Conservation (phyloP, 2,797 vertebrate species). For the Adrianichthys oophorus region DNA sequence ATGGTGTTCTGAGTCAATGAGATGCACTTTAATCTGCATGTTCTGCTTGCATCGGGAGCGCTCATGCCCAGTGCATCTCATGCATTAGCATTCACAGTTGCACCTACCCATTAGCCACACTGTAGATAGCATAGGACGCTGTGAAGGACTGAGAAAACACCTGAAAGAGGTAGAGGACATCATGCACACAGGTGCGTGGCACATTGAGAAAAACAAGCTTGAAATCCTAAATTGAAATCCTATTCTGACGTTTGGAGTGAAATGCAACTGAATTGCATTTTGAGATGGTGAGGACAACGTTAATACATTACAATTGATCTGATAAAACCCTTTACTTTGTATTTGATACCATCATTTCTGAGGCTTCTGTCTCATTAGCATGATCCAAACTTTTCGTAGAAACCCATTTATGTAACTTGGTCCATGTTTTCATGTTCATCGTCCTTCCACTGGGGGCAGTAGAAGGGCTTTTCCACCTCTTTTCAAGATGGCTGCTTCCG, state of each 20-base stretch:
- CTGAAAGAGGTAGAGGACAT: slow-evolving; percentile 81
- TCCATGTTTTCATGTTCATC: no score
- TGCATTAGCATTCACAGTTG: slow-evolving; percentile 75
- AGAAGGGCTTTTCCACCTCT: no score
- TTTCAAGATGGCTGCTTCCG: no score
- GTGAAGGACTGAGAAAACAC: slow-evolving; percentile 86
- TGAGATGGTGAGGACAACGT: no score
- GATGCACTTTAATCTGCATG: slow-evolving; percentile 49
- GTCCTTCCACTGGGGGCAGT: no score
- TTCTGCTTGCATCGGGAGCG: slow-evolving; percentile 63
- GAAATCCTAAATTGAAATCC: slow-evolving; percentile 50
- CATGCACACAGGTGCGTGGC: slow-evolving; percentile 62
- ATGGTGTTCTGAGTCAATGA: slow-evolving; percentile 56
- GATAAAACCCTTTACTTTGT: no score
- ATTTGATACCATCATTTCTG: no score
- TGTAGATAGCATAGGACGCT: slow-evolving; percentile 84
- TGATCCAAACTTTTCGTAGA: no score
- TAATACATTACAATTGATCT: no score
- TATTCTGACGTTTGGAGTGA: slow-evolving; percentile 24
- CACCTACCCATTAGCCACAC: slow-evolving; percentile 84
- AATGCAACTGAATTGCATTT: slow-evolving; percentile 12
- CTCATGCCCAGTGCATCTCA: slow-evolving; percentile 80
- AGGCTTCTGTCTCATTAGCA: no score
- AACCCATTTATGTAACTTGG: no score
- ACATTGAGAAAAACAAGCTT: slow-evolving; percentile 51